phyloP scores from a whole-genome alignment of 2,888 invertebrate species.

The Nomada flava region DNA sequence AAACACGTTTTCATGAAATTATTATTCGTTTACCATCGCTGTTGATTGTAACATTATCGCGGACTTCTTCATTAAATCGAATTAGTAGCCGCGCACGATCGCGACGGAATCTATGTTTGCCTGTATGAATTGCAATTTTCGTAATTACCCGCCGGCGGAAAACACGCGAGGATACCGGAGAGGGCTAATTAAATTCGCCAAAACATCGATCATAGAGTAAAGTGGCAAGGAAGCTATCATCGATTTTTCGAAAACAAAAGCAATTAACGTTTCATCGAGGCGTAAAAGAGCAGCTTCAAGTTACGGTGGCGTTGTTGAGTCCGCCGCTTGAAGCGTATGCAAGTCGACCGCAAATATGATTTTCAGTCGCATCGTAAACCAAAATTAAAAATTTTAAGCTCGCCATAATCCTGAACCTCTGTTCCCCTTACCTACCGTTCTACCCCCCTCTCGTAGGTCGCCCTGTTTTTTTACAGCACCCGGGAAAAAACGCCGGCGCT shows the following conservation, averaged over 20 bases:
- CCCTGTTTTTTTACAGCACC: constrained; percentile 10
- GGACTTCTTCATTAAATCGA: constrained; percentile 32
- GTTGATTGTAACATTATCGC: constrained; percentile 30
- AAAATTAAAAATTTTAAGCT: constrained; percentile 59
- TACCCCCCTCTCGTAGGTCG: neutral
- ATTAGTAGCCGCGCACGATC: constrained; percentile 19
- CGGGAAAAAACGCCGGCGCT: constrained; percentile 28
- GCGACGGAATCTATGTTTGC: constrained; percentile 15
- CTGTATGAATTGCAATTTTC: constrained; percentile 47
- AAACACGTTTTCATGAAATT: constrained; percentile 5
- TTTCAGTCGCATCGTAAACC: constrained; percentile 50
- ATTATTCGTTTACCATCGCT: constrained; percentile 32
- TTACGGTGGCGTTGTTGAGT: constrained; percentile 16
- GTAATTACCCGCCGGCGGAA: constrained; percentile 19
- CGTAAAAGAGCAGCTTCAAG: neutral
- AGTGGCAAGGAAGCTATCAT: neutral
- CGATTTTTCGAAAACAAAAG: constrained; percentile 8
- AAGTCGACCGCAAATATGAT: constrained; percentile 39
- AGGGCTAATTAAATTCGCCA: constrained; percentile 47
- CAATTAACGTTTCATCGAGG: constrained; percentile 28
- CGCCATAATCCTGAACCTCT: constrained; percentile 31
- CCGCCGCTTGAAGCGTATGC: neutral
- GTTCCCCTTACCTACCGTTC: too few relatives aligned
- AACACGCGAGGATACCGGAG: constrained; percentile 20
- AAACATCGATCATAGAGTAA: constrained; percentile 25